A percentile compares a stretch with the other conserved stretches of the same genome.
phyloP scores from a whole-genome alignment of 2,113 vertebrate species.

The Propithecus coquereli region DNA sequence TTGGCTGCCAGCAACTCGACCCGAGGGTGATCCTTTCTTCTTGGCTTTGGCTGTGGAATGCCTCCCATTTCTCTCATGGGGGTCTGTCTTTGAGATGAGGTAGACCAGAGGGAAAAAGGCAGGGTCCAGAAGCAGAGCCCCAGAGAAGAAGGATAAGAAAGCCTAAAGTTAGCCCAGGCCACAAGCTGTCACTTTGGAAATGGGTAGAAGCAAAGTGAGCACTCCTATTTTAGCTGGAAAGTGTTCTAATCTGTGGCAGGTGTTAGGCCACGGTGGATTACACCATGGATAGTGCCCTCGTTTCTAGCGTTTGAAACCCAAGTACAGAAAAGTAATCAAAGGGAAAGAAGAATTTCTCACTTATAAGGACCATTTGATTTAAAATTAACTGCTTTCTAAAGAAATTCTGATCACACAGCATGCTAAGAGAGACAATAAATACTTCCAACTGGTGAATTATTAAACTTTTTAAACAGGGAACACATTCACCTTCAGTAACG shows the following conservation, averaged over 20 bases:
- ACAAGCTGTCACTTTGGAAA: neutral
- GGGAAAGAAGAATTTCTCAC: neutral
- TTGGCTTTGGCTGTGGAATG: neutral
- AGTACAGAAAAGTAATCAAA: neutral
- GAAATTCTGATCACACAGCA: neutral
- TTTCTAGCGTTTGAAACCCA: neutral
- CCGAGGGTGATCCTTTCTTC: conserved; percentile 1
- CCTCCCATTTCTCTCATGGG: neutral
- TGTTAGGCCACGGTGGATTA: neutral
- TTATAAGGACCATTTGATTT: neutral
- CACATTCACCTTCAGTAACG: neutral
- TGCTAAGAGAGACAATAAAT: neutral
- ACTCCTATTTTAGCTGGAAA: neutral
- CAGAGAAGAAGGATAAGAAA: neutral
- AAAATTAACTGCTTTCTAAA: neutral
- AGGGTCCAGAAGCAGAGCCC: neutral
- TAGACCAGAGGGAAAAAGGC: neutral
- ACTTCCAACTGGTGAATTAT: neutral
- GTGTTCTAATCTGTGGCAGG: neutral
- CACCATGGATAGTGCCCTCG: neutral
- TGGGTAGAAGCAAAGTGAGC: neutral
- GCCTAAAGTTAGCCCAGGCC: neutral
- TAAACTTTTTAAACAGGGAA: neutral
- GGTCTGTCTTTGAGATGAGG: neutral
- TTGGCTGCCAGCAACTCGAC: neutral